Base-by-base conservation (phyloP, 2,113 vertebrate genomes). In the Oriolus oriolus region DNA sequence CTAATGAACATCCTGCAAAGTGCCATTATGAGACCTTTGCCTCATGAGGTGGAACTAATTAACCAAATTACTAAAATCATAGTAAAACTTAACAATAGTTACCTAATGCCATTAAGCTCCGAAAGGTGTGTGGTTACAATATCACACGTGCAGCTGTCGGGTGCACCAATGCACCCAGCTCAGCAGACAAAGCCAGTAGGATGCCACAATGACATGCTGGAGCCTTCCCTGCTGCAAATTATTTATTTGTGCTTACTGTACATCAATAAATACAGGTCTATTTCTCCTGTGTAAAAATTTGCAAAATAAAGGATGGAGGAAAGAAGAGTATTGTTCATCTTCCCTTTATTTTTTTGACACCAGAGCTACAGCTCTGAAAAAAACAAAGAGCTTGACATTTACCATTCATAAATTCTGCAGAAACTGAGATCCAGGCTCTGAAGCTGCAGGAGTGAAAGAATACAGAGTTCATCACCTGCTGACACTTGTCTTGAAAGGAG, bases 331-430 rank as follows among this genome's bases (percentile, higher is more conserved):
- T 76, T 92, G 52, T 69, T 94, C 86, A 9, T 70, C 59, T 79
- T 65, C 22, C 45, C 80, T 95, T 96, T 97, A 80, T 84, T 96
- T 84, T 97, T 92, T 91, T 87, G 89, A 84, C 33, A 93, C 45
- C 2, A 61, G 91, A 95, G 79, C 76, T 93, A 71, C 56, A 95
- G 87, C 68, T 92, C 93, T 96, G 84, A 93, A 95, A 86, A 96
- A 96, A 96, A 86, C 88, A 91, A 97, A 95, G 80, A 61, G 59
- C 61, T 95, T 97, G 97, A 96, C 97, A 98, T 97, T 97, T 97
- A 94, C 93, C 87, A 96, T 96, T 97, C 91, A 94, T 89, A 93
- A 92, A 79, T 94, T 97, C 95, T 91, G 74, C 83, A 97, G 94
- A 97, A 93, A 95, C 93, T 70, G 82, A 91, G 66, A 96, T 89